Evolutionary conservation across 2,797 vertebrate species (phyloP).

Genomic region (Micromesistius poutassou): DNA sequence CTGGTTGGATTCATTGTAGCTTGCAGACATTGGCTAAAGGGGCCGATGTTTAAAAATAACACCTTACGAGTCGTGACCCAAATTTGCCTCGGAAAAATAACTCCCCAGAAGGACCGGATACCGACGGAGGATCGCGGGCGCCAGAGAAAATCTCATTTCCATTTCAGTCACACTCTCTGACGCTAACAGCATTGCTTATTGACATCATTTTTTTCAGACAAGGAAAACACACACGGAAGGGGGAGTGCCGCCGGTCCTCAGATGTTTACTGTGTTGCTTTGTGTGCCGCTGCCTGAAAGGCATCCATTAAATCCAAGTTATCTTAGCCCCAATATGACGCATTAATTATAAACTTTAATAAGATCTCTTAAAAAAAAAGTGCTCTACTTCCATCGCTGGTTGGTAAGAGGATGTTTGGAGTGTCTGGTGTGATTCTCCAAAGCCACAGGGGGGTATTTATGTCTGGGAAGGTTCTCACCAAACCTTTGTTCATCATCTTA

Average conservation of each 20-base stretch:
- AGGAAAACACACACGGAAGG: constrained; percentile 34
- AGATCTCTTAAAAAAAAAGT: neutral
- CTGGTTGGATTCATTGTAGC: constrained; percentile 54
- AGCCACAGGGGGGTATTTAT: constrained; percentile 7
- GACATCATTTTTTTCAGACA: constrained; percentile 50
- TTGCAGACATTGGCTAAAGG: constrained; percentile 66
- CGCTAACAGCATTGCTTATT: constrained; percentile 55
- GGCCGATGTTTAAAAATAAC: constrained; percentile 70
- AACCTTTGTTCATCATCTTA: constrained; percentile 27
- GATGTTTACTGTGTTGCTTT: constrained; percentile 33
- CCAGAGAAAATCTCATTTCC: constrained; percentile 61
- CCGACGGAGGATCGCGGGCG: constrained; percentile 41
- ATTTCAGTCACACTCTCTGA: constrained; percentile 59
- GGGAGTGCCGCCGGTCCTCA: constrained; percentile 22
- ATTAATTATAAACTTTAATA: constrained; percentile 2
- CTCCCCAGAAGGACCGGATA: constrained; percentile 62
- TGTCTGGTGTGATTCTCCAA: neutral
- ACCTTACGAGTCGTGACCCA: constrained; percentile 72
- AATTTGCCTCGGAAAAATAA: constrained; percentile 72
- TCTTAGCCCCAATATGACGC: constrained; percentile 18
- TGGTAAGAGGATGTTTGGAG: neutral
- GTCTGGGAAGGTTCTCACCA: constrained; percentile 25
- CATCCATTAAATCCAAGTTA: constrained; percentile 23
- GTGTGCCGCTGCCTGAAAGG: constrained; percentile 15
- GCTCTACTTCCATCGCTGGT: neutral